phyloP scores from a whole-genome alignment of 2,113 vertebrate genomes.

The Chamaea fasciata region DNA sequence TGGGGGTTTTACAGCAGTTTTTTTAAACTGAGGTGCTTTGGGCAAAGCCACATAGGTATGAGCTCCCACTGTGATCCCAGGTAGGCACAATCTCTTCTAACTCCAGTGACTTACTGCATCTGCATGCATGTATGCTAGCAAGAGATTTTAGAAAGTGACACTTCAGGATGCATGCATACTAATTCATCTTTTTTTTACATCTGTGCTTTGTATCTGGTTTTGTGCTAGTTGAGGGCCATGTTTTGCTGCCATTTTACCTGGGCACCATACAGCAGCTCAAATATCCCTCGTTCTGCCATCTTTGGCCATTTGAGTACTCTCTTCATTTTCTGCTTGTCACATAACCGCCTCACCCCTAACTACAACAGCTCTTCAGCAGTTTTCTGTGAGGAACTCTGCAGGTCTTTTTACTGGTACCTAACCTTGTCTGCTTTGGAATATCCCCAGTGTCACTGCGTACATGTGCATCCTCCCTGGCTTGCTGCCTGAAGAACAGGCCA shows the following conservation, averaged over 20 bases:
- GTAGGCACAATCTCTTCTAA: background rate
- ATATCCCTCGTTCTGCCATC: background rate
- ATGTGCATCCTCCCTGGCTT: background rate
- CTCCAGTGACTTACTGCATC: background rate
- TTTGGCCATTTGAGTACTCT: background rate
- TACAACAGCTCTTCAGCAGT: background rate
- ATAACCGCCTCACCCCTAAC: background rate
- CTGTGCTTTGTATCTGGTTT: background rate
- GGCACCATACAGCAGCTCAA: background rate
- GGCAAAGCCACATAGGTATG: background rate
- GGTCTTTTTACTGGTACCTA: background rate
- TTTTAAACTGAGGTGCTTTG: background rate
- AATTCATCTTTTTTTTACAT: background rate
- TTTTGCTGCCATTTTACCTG: background rate
- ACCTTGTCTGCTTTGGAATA: background rate
- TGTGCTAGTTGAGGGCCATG: background rate
- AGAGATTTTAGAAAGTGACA: background rate
- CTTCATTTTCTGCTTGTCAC: background rate
- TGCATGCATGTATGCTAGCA: too few relatives aligned
- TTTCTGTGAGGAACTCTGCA: background rate
- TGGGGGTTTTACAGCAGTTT: background rate
- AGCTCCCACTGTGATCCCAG: background rate
- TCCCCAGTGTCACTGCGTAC: accelerated
- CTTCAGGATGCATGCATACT: background rate
- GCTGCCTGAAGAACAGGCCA: background rate